phyloP scores from a whole-genome alignment of 2,797 vertebrate genomes.

The Austrolebias charrua region DNA sequence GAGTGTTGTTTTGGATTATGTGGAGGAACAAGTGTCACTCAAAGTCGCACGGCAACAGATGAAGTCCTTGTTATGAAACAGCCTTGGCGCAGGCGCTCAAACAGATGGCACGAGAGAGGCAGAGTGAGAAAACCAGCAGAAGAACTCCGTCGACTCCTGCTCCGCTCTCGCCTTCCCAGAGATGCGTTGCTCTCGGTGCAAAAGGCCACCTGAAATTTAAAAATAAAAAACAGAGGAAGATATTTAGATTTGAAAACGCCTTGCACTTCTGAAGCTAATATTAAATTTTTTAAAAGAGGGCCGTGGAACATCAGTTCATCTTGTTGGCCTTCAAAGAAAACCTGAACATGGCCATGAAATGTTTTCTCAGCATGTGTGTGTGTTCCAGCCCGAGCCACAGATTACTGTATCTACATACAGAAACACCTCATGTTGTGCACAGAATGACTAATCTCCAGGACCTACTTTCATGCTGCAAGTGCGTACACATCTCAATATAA shows the following conservation, averaged over 20 bases:
- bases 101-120: slow-evolving; percentile 61
- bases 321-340: slow-evolving; percentile 1
- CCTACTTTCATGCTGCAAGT: slow-evolving; percentile 39
- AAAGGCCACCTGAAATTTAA: slow-evolving; percentile 57
- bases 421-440: slow-evolving; percentile 15
- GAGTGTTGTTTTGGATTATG: too few species aligned
- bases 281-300: not conserved
- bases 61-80: slow-evolving; percentile 52
- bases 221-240: not conserved
- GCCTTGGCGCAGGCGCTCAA: slow-evolving; percentile 41
- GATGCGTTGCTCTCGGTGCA: slow-evolving; percentile 37
- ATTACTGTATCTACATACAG: slow-evolving; percentile 25
- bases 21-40: slow-evolving; percentile 27
- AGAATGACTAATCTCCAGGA: slow-evolving; percentile 38
- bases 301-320: slow-evolving; percentile 21
- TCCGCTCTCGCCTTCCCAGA: slow-evolving; percentile 35
- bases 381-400: slow-evolving; percentile 2
- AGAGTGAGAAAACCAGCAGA: slow-evolving; percentile 53
- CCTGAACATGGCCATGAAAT: slow-evolving; percentile 35
- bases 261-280: not conserved
- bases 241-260: too few species aligned
- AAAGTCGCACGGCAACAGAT: slow-evolving; percentile 18
- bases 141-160: slow-evolving; percentile 31
- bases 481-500: slow-evolving; percentile 50
- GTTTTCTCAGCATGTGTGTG: not conserved